A percentile compares a stretch with the other conserved stretches of the same genome.
Conservation (phyloP, 2,797 vertebrate species). For the Poliocrania exsul region DNA sequence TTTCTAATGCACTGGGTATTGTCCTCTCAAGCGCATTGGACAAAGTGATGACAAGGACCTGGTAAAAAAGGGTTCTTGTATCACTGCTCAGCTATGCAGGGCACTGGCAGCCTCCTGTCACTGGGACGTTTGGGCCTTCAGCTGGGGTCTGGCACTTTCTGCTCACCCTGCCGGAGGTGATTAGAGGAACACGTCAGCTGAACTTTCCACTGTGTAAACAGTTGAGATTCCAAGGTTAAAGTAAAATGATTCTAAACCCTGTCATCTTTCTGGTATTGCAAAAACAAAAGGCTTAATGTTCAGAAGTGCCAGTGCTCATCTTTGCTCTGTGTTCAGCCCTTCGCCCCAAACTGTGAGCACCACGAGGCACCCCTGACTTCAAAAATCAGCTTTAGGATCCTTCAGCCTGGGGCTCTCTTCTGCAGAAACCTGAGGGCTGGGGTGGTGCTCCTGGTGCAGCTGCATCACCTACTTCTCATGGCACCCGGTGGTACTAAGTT, state of each 20-base stretch:
- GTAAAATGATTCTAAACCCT: conserved; percentile 55
- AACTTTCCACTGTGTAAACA: conserved; percentile 73
- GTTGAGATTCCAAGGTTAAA: conserved; percentile 71
- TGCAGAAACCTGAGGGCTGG: not conserved
- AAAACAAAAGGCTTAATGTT: conserved; percentile 31
- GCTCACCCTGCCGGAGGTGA: conserved; percentile 67
- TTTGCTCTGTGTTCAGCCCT: not conserved
- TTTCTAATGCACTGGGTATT: conserved; percentile 72
- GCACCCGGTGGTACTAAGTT: not conserved
- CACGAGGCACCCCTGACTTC: not conserved
- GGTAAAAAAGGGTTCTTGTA: conserved; percentile 74
- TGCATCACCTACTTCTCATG: not conserved
- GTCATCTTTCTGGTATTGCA: conserved; percentile 64
- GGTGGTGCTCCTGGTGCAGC: not conserved
- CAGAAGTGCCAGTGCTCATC: not conserved
- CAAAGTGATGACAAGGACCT: conserved; percentile 76
- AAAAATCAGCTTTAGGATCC: not conserved
- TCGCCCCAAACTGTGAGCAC: not conserved
- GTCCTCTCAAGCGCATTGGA: conserved; percentile 62
- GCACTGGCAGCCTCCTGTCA: conserved; percentile 50
- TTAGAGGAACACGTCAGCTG: conserved; percentile 75
- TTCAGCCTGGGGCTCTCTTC: not conserved
- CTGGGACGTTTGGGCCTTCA: conserved; percentile 39
- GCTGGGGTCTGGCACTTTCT: conserved; percentile 43
- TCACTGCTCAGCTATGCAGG: conserved; percentile 75